Conservation (phyloP, 2,113 vertebrate genomes). For the Hipposideros armiger region DNA sequence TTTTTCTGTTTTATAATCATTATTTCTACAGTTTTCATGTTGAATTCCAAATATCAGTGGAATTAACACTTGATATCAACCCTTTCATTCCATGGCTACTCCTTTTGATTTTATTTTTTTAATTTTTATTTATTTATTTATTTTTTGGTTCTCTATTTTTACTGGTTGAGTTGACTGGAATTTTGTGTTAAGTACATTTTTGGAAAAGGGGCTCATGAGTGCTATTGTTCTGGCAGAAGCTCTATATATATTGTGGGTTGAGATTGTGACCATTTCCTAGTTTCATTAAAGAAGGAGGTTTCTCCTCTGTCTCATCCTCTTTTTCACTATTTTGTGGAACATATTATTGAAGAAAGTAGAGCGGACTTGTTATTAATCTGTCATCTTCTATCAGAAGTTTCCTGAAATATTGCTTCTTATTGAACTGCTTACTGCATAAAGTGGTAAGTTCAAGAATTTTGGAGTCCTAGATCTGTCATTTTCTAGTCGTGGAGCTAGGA, state of each 20-base stretch:
- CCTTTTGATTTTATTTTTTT: too few species aligned
- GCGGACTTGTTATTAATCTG: slow-evolving; percentile 32
- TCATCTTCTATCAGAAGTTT: slow-evolving; percentile 18
- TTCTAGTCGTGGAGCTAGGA: neutral
- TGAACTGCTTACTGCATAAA: slow-evolving; percentile 17
- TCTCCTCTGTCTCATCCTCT: neutral
- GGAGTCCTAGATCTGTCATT: slow-evolving; percentile 21
- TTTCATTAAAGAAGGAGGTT: slow-evolving; percentile 1
- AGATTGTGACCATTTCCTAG: neutral
- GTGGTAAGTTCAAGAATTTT: slow-evolving; percentile 20
- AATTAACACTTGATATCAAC: neutral
- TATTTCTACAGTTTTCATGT: neutral
- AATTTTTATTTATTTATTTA: too few species aligned
- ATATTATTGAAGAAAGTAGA: slow-evolving; percentile 24
- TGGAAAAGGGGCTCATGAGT: neutral
- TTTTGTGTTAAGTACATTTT: neutral
- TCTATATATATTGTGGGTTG: neutral
- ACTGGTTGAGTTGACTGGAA: neutral
- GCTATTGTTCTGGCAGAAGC: neutral
- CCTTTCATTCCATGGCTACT: neutral
- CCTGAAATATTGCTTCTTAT: slow-evolving; percentile 43
- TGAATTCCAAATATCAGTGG: neutral
- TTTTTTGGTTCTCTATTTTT: neutral
- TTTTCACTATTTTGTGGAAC: slow-evolving; percentile 3
- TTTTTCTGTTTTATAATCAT: neutral